A percentile compares a stretch with the other conserved stretches of the same genome.
These are phyloP conservation scores for Prionace glauca DNA, from an alignment of 2,797 vertebrate species.

Conservation along the genomic window DNA sequence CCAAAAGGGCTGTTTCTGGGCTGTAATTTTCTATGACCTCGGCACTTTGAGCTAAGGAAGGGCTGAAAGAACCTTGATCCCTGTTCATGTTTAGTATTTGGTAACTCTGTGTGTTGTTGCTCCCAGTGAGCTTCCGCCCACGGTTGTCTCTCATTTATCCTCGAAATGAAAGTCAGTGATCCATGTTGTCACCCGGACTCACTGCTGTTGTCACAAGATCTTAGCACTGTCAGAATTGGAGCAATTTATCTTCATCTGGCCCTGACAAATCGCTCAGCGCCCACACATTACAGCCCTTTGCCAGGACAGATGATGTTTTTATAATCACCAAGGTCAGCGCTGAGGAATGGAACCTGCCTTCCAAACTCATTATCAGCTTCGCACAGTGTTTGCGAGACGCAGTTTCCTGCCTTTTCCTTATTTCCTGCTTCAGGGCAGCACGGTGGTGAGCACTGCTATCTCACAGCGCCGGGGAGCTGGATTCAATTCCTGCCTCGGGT, in stretches of 20 bases:
- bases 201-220: neutral
- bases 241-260: neutral
- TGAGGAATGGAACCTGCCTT: neutral
- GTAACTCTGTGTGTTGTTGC: neutral
- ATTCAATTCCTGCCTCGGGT: no score
- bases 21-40: neutral
- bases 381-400: neutral
- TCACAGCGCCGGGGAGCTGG: no score
- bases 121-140: neutral
- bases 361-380: neutral
- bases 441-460: no score
- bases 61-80: neutral
- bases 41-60: neutral
- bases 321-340: neutral
- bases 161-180: neutral
- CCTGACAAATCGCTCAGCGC: neutral
- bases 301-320: neutral
- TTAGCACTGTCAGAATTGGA: neutral
- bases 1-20: no score
- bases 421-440: no score
- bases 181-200: neutral
- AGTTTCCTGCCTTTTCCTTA: neutral
- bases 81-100: neutral
- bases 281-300: neutral
- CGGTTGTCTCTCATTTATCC: neutral